phyloP scores from a whole-genome alignment of 2,113 vertebrate genomes.

The Cyphomyrus discorhynchus region DNA sequence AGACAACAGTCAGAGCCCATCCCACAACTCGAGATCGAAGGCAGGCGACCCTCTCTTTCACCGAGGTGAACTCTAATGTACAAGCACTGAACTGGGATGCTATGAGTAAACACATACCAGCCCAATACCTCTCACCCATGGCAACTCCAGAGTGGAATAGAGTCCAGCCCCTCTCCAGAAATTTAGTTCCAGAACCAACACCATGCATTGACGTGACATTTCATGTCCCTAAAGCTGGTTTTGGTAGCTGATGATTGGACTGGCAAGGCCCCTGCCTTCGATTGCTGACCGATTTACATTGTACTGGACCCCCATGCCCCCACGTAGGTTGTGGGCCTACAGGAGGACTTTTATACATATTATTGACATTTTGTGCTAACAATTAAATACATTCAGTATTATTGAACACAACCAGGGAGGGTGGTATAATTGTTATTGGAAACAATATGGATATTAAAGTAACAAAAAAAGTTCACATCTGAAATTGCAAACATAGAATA shows the following conservation, averaged over 20 bases:
- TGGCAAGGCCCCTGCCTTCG: not conserved
- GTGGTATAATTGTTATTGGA: not conserved
- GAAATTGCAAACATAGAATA: not conserved
- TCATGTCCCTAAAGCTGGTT: not conserved
- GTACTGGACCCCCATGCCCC: not conserved
- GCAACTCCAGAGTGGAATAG: not conserved
- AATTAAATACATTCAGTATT: not conserved
- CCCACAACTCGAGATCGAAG: not conserved
- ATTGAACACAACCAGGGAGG: not conserved
- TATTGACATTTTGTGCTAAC: not conserved
- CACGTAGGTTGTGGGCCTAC: not conserved
- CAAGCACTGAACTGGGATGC: not conserved
- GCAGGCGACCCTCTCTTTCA: not conserved
- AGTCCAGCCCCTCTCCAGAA: not conserved
- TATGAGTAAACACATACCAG: not conserved
- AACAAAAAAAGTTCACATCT: not conserved
- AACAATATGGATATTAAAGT: not conserved
- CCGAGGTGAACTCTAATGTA: no score
- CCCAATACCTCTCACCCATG: no score
- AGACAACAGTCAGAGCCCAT: not conserved
- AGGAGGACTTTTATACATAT: not conserved
- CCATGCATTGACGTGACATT: not conserved
- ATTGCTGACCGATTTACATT: not conserved
- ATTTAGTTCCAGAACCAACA: not conserved
- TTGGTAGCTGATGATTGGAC: not conserved